Evolutionary conservation across 2,888 invertebrate genomes (phyloP), one percentile per base, ranked within the genome.

Genomic region (Sesia apiformis): DNA sequence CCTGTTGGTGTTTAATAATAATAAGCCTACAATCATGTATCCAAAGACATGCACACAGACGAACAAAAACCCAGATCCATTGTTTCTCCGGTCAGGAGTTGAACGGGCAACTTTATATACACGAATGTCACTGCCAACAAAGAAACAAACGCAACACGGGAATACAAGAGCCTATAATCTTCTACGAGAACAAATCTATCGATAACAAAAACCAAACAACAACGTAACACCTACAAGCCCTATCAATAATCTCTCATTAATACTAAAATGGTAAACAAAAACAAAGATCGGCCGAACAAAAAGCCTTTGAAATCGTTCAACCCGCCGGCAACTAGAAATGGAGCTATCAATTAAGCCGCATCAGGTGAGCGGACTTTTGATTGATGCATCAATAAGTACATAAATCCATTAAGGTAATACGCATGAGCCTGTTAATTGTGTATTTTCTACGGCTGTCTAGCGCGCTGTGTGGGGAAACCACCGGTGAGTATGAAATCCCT

Each of bases 351-450:
- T 83, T 83, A 84, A 81, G 66, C 57, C 64, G 66, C 63, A 66
- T 63, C 63, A 69, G 65, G 67, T 72, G 69, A 75, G 74, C 70
- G 70, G 74, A 69, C 76, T 77, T 76, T 76, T 86, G 87, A 87
- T 87, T 86, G 87, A 88, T 86, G 79, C 79, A 78, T 86, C 86
- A 87, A 86, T 87, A 86, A 81, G 82, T 83, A 81, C 80, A 82
- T 84, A 84, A 84, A 86, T 86, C 87, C 83, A 87, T 87, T 86
- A 85, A 81, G 76, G 71, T 74, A 76, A 78, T 83, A 79, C 82
- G 76, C 72, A 70, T 76, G 70, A 66, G 72, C 58, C 70, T 75
- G 84, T 84, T 85, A 83, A 85, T 85, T 84, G 83, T 84, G 76
- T 70, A 70, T 81, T 80, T 78, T 81, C 84, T 82, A 73, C 80